Base-by-base conservation (phyloP, 2,797 vertebrate genomes). In the Harpagifer antarcticus region DNA sequence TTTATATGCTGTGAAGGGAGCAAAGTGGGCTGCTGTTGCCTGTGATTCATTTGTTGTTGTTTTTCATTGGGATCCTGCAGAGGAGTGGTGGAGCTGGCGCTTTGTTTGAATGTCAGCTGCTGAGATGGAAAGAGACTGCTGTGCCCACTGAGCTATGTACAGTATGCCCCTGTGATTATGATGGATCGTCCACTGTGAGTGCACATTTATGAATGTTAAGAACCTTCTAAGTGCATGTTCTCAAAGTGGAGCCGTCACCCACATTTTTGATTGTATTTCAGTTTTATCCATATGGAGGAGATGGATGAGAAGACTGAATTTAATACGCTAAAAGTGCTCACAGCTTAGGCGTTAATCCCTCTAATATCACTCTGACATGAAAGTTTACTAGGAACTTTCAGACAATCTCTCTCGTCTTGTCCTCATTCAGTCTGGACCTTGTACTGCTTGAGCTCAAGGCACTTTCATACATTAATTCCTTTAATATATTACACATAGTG, bases 41-140 rank as follows among this genome's bases (percentile, higher is more conserved):
- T 74, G 85, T 88, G 91, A 92, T 90, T 92, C 91, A 91, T 92
- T 88, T 89, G 79, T 86, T 90, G 86, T 91, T 90, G 86, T 91
- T 92, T 88, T 90, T 89, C 81, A 69, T 79, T 53, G 78, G 88
- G 82, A 87, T 90, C 87, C 90, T 88, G 82, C 81, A 83, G 89
- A 82, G 87, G 86, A 88, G 88, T 73, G 48, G 84, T 84, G 78
- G 83, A 89, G 86, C 84, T 65, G 5, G 76, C 12, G 82, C 88
- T 93, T 90, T 91, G 90, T 92, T 90, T 90, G 89, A 90, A 90
- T 88, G 88, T 92, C 91, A 88, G 85, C 76, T 48, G 73, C 75
- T 74, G 78, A 89, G 81, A 90, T 86, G 62, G 86, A 88, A 89
- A 85, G 83, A 79, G 83, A 89, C 78, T 54, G 86, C 84, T 86